phyloP scores from a whole-genome alignment of 2,113 vertebrate genomes.

The Halcyon senegalensis region DNA sequence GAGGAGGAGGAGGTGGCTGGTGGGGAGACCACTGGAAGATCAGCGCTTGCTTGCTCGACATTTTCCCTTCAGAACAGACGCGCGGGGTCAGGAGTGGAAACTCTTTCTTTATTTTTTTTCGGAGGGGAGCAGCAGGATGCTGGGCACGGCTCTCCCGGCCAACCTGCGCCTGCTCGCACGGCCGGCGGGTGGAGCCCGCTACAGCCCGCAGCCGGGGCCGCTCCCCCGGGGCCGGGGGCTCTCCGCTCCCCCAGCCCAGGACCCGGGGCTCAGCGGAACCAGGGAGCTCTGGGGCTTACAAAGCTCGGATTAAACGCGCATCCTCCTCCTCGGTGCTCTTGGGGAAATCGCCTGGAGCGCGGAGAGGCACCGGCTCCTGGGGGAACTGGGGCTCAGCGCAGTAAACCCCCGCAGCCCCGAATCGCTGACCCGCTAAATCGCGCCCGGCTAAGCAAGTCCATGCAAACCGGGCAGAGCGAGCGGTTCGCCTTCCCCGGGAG shows the following conservation, averaged over 20 bases:
- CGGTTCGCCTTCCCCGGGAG: not conserved
- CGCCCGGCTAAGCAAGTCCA: not conserved
- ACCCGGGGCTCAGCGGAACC: not conserved
- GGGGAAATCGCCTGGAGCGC: not conserved
- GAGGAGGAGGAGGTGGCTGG: not conserved
- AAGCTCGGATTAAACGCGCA: not conserved
- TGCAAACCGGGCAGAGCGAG: no score
- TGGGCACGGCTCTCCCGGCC: not conserved
- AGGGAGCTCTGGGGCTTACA: not conserved
- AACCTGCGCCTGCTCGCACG: not conserved
- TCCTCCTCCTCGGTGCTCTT: not conserved
- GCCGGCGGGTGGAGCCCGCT: not conserved
- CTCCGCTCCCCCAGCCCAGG: not conserved
- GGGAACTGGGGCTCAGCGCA: not conserved
- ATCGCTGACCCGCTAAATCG: not conserved
- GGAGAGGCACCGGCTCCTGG: not conserved
- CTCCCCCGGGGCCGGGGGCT: not conserved
- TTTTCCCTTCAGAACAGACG: not conserved
- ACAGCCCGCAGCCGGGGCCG: not conserved
- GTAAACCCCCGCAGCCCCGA: not conserved
- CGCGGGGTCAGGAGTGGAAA: not conserved
- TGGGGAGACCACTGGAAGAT: not conserved
- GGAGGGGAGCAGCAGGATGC: not conserved
- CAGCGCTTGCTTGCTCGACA: not conserved
- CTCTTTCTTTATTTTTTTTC: no score